Evolutionary conservation across 1,140 invertebrate species (phyloP).

Genomic region (Odontomachus brunneus): DNA sequence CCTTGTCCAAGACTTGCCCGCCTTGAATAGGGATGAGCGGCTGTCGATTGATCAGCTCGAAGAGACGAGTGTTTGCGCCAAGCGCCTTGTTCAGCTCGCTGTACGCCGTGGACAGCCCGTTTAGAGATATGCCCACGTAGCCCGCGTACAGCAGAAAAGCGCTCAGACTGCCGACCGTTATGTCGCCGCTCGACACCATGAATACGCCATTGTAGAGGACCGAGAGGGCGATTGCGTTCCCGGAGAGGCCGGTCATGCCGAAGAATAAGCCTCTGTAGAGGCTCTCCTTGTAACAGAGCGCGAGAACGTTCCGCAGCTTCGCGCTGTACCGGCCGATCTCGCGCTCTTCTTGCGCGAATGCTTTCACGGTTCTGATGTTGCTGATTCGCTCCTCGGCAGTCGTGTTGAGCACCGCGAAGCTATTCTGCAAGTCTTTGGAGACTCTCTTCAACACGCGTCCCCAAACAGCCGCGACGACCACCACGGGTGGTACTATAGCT

Average conservation of each 20-base stretch:
- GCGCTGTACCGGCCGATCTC: conserved; percentile 91
- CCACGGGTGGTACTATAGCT: conserved; percentile 95
- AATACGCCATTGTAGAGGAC: conserved; percentile 97
- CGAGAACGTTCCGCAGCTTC: conserved; percentile 91
- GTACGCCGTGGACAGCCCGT: conserved; percentile 95
- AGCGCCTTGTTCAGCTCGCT: conserved; percentile 97
- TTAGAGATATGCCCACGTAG: conserved; percentile 95
- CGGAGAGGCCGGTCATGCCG: conserved; percentile 96
- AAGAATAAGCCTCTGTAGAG: conserved; percentile 95
- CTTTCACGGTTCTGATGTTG: conserved; percentile 97
- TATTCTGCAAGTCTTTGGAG: conserved; percentile 93
- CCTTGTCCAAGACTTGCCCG: conserved; percentile 81
- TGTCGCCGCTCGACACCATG: conserved; percentile 92
- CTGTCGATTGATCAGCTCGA: conserved; percentile 94
- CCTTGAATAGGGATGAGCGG: conserved; percentile 90
- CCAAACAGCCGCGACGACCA: conserved; percentile 94
- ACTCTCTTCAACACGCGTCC: conserved; percentile 95
- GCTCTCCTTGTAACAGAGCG: conserved; percentile 94
- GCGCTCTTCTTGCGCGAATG: conserved; percentile 94
- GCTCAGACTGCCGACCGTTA: conserved; percentile 96
- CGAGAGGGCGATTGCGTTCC: conserved; percentile 95
- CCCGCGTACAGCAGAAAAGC: conserved; percentile 97
- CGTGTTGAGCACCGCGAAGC: conserved; percentile 93
- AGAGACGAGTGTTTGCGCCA: conserved; percentile 95
- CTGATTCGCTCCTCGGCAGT: conserved; percentile 96